Evolutionary conservation across 2,888 invertebrate genomes (phyloP), one percentile per base, ranked within the genome.

Genomic region (Andrena marginata): DNA sequence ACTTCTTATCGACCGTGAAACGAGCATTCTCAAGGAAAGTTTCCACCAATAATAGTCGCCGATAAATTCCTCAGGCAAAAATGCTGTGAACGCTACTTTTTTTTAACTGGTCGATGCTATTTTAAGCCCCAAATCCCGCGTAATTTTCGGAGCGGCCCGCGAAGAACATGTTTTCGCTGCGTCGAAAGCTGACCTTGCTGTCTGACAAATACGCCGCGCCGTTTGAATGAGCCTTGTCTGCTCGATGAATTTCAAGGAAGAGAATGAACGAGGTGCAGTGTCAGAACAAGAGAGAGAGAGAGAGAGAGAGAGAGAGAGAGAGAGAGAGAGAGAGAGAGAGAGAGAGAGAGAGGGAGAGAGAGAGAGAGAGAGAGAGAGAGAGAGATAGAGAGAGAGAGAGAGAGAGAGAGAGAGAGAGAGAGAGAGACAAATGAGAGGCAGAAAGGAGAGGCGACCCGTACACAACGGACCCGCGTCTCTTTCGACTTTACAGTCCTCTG

Each of bases 171-270:
- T 65, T 56, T 62, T 78, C 42, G 31, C 16, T 29, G 2, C n/a
- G 48, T 10, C 65, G 29, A 23, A 62, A 69, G 7, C 26, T 48
- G 60, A 49, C 78, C 64, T 80, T 80, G 83, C 62, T 60, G 35
- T 16, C 8, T 29, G 56, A 69, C 42, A 67, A 79, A 75, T 64
- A 73, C n/a, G 31, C 70, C 75, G 68, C 69, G 75, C 68, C 73
- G 59, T 72, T 59, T 54, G 33, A 42, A 16, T 13, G 8, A 48
- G 20, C 16, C 42, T 31, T 49, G 13, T 48, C 56, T 63, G 51
- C 56, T 71, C 31, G 63, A 49, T 23, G 54, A 76, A 59, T 77
- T 72, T 65, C 29, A 56, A 65, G 48, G 56, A 62, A 42, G 42
- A 59, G 51, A 72, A 73, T 49, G 8, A 68, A 8, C 42, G 35